Evolutionary conservation across 2,797 vertebrate genomes (phyloP).

Genomic region (Picus viridis): DNA sequence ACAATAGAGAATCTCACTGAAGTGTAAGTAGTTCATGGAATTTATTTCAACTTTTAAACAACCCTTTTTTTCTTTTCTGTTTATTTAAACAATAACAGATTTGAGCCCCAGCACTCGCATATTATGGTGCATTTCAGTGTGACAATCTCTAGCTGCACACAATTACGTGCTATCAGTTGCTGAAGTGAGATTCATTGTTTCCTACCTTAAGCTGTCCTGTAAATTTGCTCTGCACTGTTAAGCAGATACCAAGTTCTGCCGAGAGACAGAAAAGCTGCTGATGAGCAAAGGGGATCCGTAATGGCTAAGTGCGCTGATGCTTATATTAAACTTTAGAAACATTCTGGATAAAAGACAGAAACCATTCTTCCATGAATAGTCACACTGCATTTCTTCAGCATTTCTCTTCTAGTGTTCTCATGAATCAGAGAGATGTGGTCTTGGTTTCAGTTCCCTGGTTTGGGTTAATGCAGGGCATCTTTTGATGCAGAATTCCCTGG

Average conservation of each 20-base stretch:
- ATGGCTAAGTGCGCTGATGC: neutral
- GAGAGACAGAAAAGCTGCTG: constrained; percentile 25
- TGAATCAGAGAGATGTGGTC: fast-evolving
- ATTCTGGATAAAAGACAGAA: constrained; percentile 16
- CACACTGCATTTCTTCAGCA: neutral
- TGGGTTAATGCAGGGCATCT: neutral
- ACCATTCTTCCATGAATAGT: neutral
- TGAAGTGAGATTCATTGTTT: constrained; percentile 36
- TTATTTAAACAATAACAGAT: neutral
- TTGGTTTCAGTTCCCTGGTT: neutral
- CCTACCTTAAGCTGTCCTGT: constrained; percentile 53
- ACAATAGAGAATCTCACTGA: neutral
- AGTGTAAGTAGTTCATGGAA: neutral
- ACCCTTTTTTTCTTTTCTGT: neutral
- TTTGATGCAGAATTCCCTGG: neutral
- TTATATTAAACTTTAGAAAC: constrained; percentile 26
- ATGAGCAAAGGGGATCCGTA: constrained; percentile 17
- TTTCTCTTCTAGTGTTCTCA: neutral
- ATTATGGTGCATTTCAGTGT: neutral
- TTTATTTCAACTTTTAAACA: neutral
- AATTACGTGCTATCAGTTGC: constrained; percentile 15
- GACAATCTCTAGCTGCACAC: neutral
- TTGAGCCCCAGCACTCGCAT: neutral
- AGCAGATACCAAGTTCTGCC: neutral
- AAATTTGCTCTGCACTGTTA: constrained; percentile 49